Evolutionary conservation across 2,113 vertebrate genomes (phyloP).

Genomic region (Sebastes schlegelii): DNA sequence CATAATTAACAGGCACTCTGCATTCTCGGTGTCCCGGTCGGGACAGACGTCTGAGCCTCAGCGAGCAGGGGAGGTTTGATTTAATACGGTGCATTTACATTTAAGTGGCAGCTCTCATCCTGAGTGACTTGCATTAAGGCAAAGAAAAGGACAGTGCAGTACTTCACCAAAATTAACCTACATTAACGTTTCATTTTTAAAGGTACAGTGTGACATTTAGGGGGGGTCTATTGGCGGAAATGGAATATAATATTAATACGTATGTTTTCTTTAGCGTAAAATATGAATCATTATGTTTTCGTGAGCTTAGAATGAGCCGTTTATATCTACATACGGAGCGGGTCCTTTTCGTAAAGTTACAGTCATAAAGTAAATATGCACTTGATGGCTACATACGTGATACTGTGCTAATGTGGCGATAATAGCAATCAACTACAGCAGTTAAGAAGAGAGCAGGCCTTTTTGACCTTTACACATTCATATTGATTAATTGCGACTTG

Average conservation of each 20-base stretch:
- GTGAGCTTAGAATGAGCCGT: too few species aligned
- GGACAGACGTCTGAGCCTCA: slow-evolving; percentile 41
- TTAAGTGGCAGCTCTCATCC: slow-evolving; percentile 45
- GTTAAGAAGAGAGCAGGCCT: not conserved
- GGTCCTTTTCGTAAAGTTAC: too few species aligned
- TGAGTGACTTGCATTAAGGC: slow-evolving; percentile 20
- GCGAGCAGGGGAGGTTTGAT: slow-evolving; percentile 40
- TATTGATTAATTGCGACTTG: slow-evolving; percentile 5
- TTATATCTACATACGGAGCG: too few species aligned
- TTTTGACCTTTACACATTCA: not conserved
- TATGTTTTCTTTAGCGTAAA: too few species aligned
- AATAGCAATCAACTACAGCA: not conserved
- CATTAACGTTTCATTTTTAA: not conserved
- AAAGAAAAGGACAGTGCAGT: slow-evolving; percentile 1
- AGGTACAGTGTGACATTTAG: too few species aligned
- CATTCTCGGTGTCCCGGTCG: slow-evolving; percentile 29
- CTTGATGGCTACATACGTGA: not conserved
- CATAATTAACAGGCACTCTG: slow-evolving; percentile 63
- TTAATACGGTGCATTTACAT: slow-evolving; percentile 49
- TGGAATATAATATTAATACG: too few species aligned
- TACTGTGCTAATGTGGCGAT: not conserved
- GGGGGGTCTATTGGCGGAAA: too few species aligned
- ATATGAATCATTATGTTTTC: too few species aligned
- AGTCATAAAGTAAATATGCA: too few species aligned
- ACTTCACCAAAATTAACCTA: slow-evolving; percentile 16